Conservation (phyloP, 2,888 invertebrate genomes). For the Mythimna ferrago region DNA sequence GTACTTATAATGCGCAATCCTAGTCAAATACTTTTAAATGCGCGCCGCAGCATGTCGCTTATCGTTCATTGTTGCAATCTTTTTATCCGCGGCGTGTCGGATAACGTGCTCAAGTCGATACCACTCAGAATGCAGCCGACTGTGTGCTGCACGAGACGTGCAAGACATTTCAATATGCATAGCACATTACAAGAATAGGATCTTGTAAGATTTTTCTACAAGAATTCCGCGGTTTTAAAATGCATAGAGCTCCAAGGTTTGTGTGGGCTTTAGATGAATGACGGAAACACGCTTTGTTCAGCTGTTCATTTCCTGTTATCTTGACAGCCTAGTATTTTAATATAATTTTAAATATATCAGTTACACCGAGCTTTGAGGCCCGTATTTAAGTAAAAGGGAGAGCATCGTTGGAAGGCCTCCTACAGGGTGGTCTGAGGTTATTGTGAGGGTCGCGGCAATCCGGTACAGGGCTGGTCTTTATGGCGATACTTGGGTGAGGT, state of each 20-base stretch:
- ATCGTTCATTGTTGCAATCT: constrained; percentile 27
- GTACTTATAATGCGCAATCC: neutral
- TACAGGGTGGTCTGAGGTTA: too few relatives aligned
- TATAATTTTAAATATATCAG: neutral
- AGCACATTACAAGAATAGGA: constrained; percentile 22
- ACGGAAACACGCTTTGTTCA: neutral
- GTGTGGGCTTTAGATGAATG: neutral
- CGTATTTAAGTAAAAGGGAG: neutral
- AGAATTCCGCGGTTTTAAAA: constrained; percentile 11
- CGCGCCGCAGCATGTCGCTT: constrained; percentile 9
- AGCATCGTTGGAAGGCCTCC: neutral
- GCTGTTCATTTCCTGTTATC: constrained; percentile 10
- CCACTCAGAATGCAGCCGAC: constrained; percentile 22
- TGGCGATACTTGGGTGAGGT: too few relatives aligned
- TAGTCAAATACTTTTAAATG: constrained; percentile 6
- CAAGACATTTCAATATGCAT: constrained; percentile 18
- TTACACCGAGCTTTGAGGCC: neutral
- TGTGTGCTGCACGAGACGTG: constrained; percentile 25
- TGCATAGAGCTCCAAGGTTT: neutral
- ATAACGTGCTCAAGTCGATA: constrained; percentile 28
- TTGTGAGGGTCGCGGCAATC: too few relatives aligned
- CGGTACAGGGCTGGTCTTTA: too few relatives aligned
- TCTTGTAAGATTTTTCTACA: constrained; percentile 8
- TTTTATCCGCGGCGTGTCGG: constrained; percentile 25
- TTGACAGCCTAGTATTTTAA: neutral